Evolutionary conservation across 2,797 vertebrate genomes (phyloP).

Genomic region (Chelonia mydas): DNA sequence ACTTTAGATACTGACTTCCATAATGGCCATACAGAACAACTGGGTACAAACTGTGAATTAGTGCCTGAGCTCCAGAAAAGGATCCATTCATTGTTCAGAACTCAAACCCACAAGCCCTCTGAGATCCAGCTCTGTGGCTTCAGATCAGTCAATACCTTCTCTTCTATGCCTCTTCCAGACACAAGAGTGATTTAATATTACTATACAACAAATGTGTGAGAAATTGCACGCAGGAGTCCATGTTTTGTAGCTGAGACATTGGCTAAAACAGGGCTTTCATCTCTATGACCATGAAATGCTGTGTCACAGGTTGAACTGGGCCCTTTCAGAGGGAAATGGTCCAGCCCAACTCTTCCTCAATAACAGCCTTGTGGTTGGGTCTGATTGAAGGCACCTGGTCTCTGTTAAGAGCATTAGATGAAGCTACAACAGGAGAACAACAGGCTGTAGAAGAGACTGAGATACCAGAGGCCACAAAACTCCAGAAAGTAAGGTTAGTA

Average conservation of each 20-base stretch:
- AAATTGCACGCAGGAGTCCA: neutral
- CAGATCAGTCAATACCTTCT: neutral
- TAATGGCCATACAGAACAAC: neutral
- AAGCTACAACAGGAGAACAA: neutral
- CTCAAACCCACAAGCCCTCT: neutral
- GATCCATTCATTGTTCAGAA: neutral
- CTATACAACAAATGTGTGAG: neutral
- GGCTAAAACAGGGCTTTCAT: neutral
- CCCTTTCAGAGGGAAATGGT: neutral
- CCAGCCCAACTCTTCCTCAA: neutral
- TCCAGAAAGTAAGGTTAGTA: neutral
- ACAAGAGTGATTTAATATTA: neutral
- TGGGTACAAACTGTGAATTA: constrained; percentile 25
- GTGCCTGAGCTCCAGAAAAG: neutral
- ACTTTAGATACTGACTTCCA: constrained; percentile 19
- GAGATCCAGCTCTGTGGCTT: neutral
- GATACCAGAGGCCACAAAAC: neutral
- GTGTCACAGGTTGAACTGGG: neutral
- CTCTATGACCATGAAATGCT: neutral
- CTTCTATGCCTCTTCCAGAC: neutral
- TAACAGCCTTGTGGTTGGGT: neutral
- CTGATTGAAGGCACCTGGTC: neutral
- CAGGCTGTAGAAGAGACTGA: neutral
- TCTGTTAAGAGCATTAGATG: neutral
- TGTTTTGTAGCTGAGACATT: neutral